These are phyloP conservation scores for Mola mola DNA, from an alignment of 2,113 vertebrate species.

Conservation along the genomic window DNA sequence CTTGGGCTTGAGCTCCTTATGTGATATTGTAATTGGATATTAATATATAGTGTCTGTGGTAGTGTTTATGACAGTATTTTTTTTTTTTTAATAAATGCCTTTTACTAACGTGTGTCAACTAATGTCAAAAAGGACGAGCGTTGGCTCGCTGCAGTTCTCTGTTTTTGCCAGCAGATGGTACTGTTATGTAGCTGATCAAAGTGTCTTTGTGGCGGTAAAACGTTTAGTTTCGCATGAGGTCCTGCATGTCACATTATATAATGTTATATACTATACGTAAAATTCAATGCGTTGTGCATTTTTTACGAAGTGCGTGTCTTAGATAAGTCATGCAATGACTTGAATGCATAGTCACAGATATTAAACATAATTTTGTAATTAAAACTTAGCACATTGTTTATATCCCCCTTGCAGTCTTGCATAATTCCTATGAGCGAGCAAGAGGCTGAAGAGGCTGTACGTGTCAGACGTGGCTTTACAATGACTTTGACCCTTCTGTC, in stretches of 20 bases:
- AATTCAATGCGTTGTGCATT: background rate
- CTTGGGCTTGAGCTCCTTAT: constrained; percentile 2
- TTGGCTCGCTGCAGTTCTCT: constrained; percentile 15
- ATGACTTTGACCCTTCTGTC: background rate
- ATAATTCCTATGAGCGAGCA: constrained; percentile 1
- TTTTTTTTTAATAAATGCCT: too few relatives aligned
- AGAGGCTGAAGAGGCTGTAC: too few relatives aligned
- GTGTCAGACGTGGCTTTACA: background rate
- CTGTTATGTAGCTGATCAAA: constrained; percentile 49
- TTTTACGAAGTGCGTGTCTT: too few relatives aligned
- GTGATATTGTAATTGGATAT: too few relatives aligned
- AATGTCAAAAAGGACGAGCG: too few relatives aligned
- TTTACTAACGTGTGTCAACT: too few relatives aligned
- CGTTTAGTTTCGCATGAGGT: constrained; percentile 18
- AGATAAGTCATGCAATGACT: too few relatives aligned
- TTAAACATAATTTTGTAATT: too few relatives aligned
- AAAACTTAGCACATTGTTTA: background rate
- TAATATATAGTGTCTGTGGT: too few relatives aligned
- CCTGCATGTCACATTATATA: constrained; percentile 33
- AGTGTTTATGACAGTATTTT: too few relatives aligned
- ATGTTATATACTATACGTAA: background rate
- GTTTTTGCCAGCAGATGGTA: constrained; percentile 64
- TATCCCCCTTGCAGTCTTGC: background rate
- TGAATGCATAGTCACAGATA: too few relatives aligned
- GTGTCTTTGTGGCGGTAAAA: constrained; percentile 32